These are phyloP conservation scores for Iguana delicatissima DNA, from an alignment of 2,797 vertebrate genomes.

Conservation along the genomic window DNA sequence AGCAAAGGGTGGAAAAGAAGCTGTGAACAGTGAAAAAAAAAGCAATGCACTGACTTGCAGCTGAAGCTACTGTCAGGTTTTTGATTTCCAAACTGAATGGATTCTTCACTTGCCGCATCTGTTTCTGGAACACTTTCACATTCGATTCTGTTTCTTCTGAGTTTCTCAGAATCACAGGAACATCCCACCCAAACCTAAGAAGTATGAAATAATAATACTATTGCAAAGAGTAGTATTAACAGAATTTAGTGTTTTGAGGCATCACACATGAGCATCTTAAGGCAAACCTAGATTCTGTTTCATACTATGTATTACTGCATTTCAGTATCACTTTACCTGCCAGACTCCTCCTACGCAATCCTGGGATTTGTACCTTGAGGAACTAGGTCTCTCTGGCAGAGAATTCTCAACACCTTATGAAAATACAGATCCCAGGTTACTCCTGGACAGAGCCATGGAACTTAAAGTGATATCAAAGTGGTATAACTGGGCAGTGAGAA, in stretches of 20 bases:
- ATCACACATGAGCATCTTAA: background rate
- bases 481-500: background rate
- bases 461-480: no score
- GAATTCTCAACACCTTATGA: no score
- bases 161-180: conserved; percentile 93
- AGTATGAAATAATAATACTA: background rate
- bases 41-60: conserved; percentile 83
- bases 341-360: no score
- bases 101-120: conserved; percentile 94
- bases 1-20: background rate
- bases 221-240: background rate
- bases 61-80: conserved; percentile 78
- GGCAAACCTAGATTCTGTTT: no score
- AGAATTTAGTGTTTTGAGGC: background rate
- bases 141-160: conserved; percentile 88
- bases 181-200: conserved; percentile 92
- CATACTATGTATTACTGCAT: no score
- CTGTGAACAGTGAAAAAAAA: background rate
- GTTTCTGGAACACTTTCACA: conserved; percentile 85
- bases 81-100: conserved; percentile 90
- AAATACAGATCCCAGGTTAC: no score
- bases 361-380: no score
- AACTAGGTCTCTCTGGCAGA: no score
- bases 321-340: no score
- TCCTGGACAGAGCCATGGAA: no score